phyloP scores from a whole-genome alignment of 2,113 vertebrate genomes.

The Pomatorhinus ruficollis region DNA sequence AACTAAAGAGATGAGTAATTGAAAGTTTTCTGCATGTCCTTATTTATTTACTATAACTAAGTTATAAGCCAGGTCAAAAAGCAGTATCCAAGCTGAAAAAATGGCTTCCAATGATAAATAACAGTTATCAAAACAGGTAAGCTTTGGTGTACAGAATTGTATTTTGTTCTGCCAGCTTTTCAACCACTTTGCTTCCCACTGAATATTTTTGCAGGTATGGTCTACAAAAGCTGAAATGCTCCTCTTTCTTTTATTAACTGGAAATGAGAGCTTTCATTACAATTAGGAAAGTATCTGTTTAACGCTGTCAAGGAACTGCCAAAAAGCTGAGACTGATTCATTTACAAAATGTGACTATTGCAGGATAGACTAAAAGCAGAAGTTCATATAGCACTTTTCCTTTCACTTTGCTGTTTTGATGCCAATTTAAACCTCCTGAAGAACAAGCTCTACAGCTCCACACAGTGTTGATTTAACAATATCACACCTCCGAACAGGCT shows the following conservation, averaged over 20 bases:
- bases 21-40: background rate
- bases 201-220: background rate
- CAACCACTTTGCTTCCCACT: background rate
- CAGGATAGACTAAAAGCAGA: background rate
- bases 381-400: background rate
- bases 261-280: background rate
- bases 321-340: background rate
- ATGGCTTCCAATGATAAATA: background rate
- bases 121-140: background rate
- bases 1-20: background rate
- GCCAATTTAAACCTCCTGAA: background rate
- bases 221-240: background rate
- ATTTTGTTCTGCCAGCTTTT: background rate
- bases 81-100: background rate
- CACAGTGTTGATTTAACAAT: background rate
- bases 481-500: background rate
- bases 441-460: constrained; percentile 44
- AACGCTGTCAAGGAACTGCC: background rate
- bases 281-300: background rate
- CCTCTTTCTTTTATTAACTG: background rate
- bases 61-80: background rate
- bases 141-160: rapidly evolving
- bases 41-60: background rate
- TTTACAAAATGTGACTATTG: background rate
- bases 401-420: background rate